A percentile compares a stretch with the other conserved stretches of the same genome.
Evolutionary conservation across 2,797 vertebrate species (phyloP).

Genomic region (Phoeniculus purpureus): DNA sequence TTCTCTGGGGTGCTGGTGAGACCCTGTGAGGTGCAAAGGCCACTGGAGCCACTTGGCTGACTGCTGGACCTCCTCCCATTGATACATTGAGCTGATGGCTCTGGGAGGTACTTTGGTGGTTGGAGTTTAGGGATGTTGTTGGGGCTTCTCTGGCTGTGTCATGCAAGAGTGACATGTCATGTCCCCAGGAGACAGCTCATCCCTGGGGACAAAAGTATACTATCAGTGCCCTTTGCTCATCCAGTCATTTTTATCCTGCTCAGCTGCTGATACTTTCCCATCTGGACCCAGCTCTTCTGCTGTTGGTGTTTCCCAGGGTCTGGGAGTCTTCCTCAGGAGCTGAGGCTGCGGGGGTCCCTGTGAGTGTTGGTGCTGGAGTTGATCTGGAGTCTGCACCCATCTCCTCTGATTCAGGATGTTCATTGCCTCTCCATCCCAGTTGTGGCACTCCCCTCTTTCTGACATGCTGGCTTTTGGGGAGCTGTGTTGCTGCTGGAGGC

Average conservation of each 20-base stretch:
- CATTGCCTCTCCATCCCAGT: background rate
- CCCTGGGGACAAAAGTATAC: rapidly evolving
- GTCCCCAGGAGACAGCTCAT: background rate
- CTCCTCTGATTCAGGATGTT: background rate
- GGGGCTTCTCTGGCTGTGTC: background rate
- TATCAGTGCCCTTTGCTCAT: background rate
- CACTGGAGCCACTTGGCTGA: background rate
- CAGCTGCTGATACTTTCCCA: background rate
- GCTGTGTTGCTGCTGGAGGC: background rate
- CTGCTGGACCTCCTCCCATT: rapidly evolving
- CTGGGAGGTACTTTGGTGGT: background rate
- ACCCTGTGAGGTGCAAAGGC: background rate
- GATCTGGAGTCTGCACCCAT: rapidly evolving
- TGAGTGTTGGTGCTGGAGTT: background rate
- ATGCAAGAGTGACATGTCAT: background rate
- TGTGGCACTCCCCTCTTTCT: background rate
- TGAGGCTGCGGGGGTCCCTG: background rate
- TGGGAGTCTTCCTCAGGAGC: background rate
- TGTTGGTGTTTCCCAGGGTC: constrained; percentile 29
- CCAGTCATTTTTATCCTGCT: background rate
- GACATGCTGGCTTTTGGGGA: background rate
- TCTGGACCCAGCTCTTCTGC: background rate
- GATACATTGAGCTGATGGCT: background rate
- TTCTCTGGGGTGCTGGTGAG: background rate
- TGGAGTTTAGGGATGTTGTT: constrained; percentile 2